Evolutionary conservation across 2,797 vertebrate genomes (phyloP), one percentile per base, ranked within the genome.

Genomic region (Rhinoraja longicauda): DNA sequence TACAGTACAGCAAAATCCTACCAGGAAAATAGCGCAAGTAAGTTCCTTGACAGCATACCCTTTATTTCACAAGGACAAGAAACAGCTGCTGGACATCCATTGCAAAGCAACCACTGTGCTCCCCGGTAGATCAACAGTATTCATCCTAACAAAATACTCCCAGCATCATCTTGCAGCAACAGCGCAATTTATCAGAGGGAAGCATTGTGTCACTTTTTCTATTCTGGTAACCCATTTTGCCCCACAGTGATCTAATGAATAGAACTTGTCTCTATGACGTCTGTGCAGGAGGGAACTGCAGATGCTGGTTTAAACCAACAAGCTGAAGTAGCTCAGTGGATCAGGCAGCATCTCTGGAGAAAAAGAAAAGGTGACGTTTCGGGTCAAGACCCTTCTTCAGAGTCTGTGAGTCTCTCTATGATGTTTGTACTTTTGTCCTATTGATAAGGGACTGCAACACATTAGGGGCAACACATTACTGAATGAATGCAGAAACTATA

Each of bases 121-220:
- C 59, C 59, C 2, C 15, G 10, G 32, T 21, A 32, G 13, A 88
- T 32, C 84, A 36, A 36, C 36, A 67, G 19, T 64, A 67, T 88
- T 88, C 84, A 88, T 36, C 62, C n/a, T 4, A 67, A 17, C 15
- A 67, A 36, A 64, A 36, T 21, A 32, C 7, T 67, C 29, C 88
- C 84, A 67, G 84, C n/a, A 36, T 88, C 36, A 17, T 36, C 62
- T 9, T 64, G 10, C 21, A 21, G n/a, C 19, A 19, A 88, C 17
- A 67, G 62, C n/a, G n/a, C 59, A 88, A 88, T 88, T n/a, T 67
- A 36, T 88, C 84, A 67, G n/a, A 10, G 17, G 84, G n/a, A 88
- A 21, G 32, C 84, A 67, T 67, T 9, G 59, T 82, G 79, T 82
- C 79, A 82, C 3, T 82, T 82, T 21, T 82, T 82, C 79, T 53